These are phyloP conservation scores for Hyaena hyaena DNA, from an alignment of 2,113 vertebrate species.

Conservation along the genomic window DNA sequence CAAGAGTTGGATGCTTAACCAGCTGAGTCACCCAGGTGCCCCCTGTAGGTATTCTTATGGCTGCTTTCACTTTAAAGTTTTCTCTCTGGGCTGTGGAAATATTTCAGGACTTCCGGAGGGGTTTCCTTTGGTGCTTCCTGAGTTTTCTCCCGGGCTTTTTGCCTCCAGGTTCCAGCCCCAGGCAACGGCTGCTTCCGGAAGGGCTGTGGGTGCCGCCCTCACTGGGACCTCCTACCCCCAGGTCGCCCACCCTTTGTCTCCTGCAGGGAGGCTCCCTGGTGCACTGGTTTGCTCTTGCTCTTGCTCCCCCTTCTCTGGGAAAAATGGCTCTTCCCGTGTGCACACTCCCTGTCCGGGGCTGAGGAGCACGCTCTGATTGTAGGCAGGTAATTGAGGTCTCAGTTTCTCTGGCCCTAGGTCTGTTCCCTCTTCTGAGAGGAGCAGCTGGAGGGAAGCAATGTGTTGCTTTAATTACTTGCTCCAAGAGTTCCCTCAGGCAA, in stretches of 20 bases:
- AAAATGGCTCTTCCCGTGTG: constrained; percentile 6
- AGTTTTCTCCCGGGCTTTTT: constrained; percentile 49
- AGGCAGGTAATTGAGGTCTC: neutral
- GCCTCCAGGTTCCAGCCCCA: neutral
- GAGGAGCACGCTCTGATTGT: neutral
- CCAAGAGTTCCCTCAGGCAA: accelerated
- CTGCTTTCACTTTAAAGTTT: constrained; percentile 8
- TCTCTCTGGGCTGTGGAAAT: neutral
- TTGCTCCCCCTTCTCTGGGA: neutral
- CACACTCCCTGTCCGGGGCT: neutral
- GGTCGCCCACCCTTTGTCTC: neutral
- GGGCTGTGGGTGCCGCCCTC: neutral
- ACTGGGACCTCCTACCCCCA: neutral
- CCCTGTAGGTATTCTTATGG: neutral
- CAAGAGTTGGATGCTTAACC: no score
- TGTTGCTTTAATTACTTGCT: neutral
- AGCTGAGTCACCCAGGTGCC: no score
- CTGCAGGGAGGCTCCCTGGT: neutral
- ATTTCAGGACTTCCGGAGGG: constrained; percentile 53
- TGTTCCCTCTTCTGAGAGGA: neutral
- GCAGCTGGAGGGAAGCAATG: neutral
- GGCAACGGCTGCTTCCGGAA: neutral
- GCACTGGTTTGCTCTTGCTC: neutral
- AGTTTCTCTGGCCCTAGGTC: neutral
- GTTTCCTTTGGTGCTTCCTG: constrained; percentile 63